A percentile compares a stretch with the other conserved stretches of the same genome.
Conservation (phyloP, 2,797 vertebrate species). For the Myotis findleyi region DNA sequence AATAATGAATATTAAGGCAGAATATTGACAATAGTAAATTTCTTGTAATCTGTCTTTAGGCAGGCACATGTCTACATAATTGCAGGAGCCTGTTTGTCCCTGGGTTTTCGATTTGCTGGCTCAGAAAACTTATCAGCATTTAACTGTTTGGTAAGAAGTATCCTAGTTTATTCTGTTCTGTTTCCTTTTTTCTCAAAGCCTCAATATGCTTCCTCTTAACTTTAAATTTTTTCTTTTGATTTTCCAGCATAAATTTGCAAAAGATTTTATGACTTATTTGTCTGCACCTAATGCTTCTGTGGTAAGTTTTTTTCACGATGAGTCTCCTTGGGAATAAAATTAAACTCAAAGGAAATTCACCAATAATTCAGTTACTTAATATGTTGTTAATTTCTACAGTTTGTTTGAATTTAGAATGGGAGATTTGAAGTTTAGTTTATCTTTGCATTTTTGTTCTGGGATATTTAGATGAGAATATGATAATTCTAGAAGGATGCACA, state of each 20-base stretch:
- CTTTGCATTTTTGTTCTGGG: slow-evolving; percentile 45
- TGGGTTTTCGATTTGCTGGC: slow-evolving; percentile 98
- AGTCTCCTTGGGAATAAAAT: slow-evolving; percentile 58
- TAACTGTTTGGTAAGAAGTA: slow-evolving; percentile 93
- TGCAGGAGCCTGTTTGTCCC: slow-evolving; percentile 96
- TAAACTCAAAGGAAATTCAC: slow-evolving; percentile 19
- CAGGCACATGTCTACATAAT: slow-evolving; percentile 99
- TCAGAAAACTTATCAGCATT: slow-evolving; percentile 98
- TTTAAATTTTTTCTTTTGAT: slow-evolving; percentile 60
- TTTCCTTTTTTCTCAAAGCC: slow-evolving; percentile 24
- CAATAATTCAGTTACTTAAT: neutral
- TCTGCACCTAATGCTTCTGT: slow-evolving; percentile 94
- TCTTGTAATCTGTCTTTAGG: slow-evolving; percentile 85
- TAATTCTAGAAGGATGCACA: neutral
- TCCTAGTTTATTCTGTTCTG: neutral
- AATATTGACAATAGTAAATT: slow-evolving; percentile 2
- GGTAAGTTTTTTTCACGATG: slow-evolving; percentile 89
- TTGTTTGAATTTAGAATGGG: slow-evolving; percentile 30
- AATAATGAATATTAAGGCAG: slow-evolving; percentile 42
- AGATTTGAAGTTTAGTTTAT: neutral
- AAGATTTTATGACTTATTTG: slow-evolving; percentile 96
- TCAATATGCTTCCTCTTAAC: slow-evolving; percentile 54
- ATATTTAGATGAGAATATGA: neutral
- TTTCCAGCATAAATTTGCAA: slow-evolving; percentile 94
- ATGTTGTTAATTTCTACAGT: neutral